Evolutionary conservation across 2,888 invertebrate species (phyloP).

Genomic region (Agonopterix subpropinquella): DNA sequence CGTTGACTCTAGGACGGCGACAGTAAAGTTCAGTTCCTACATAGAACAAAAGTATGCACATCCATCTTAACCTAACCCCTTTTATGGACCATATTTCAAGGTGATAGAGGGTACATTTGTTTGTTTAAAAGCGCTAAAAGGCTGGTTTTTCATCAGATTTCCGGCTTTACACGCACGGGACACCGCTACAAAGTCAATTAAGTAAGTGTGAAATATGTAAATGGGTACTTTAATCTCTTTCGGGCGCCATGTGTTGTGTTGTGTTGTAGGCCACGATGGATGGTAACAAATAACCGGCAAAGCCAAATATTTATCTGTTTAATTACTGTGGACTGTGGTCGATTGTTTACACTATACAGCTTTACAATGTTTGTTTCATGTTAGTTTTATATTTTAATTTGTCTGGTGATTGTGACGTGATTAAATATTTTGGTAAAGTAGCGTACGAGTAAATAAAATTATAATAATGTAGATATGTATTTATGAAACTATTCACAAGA

Average conservation of each 20-base stretch:
- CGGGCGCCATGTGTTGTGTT: background rate
- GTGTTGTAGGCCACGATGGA: background rate
- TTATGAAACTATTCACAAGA: no score
- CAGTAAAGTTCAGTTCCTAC: no score
- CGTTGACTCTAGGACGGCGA: no score
- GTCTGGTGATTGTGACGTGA: no score
- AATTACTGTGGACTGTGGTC: background rate
- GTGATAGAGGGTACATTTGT: background rate
- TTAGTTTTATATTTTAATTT: no score
- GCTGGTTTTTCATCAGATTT: no score
- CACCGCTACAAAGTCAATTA: conserved; percentile 39
- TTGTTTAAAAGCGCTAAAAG: no score
- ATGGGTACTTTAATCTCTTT: conserved; percentile 17
- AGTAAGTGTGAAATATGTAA: conserved; percentile 55
- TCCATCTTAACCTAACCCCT: background rate
- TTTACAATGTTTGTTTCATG: no score
- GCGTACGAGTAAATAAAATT: no score
- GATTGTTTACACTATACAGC: background rate
- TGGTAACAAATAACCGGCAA: background rate
- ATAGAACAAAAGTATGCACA: background rate
- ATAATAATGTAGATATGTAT: no score
- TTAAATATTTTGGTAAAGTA: no score
- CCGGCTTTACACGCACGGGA: background rate
- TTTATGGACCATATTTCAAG: background rate
- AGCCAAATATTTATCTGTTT: no score